Evolutionary conservation across 1,140 invertebrate species (phyloP).

Genomic region (Delia radicum): DNA sequence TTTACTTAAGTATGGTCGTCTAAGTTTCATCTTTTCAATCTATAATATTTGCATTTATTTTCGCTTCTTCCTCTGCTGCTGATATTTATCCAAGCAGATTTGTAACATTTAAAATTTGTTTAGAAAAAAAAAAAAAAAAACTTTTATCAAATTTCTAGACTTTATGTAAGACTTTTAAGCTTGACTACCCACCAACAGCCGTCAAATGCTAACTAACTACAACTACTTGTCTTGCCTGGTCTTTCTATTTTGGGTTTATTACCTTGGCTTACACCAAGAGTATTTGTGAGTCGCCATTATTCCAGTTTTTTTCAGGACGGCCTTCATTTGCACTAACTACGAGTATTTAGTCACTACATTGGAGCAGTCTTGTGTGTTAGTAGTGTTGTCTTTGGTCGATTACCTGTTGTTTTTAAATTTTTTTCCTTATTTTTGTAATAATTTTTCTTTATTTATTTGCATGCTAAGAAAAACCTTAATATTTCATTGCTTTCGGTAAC

Average conservation of each 20-base stretch:
- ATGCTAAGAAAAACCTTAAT: too few species aligned
- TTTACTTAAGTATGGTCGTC: background rate
- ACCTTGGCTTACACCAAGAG: too few species aligned
- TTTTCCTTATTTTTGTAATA: background rate
- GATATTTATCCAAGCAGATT: background rate
- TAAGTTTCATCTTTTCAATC: background rate
- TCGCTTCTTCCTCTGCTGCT: background rate
- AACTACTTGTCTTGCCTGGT: background rate
- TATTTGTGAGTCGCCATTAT: background rate
- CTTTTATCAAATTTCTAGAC: too few species aligned
- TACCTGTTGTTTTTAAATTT: slow-evolving; percentile 4
- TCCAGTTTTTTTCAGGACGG: background rate
- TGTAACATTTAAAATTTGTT: background rate
- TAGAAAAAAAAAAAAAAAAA: background rate
- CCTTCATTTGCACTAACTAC: background rate
- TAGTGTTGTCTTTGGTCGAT: background rate
- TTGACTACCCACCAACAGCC: background rate
- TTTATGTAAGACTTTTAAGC: too few species aligned
- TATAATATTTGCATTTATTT: background rate
- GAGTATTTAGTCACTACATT: too few species aligned
- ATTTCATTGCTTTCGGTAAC: background rate
- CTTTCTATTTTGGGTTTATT: background rate
- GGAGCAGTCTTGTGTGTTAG: background rate
- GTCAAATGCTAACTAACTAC: too few species aligned
- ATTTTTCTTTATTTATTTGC: background rate